A percentile compares a stretch with the other conserved stretches of the same genome.
These are phyloP conservation scores for Alethe diademata DNA, from an alignment of 2,113 vertebrate species.

Conservation along the genomic window DNA sequence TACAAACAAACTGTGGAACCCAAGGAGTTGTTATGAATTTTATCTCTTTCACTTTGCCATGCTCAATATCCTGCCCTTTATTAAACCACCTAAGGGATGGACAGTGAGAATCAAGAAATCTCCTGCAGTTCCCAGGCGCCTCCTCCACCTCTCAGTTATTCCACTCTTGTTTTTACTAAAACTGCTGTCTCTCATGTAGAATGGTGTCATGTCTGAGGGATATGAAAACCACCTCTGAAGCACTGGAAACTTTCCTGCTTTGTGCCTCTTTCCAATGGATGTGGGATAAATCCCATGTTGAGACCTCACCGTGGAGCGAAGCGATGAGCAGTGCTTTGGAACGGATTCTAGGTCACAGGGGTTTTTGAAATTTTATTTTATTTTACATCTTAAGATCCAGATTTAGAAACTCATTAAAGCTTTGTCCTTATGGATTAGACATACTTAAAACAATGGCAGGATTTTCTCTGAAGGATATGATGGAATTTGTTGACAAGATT, in stretches of 20 bases:
- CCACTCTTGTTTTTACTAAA: neutral
- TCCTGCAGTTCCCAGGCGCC: neutral
- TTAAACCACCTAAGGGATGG: constrained; percentile 7
- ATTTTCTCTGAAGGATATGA: neutral
- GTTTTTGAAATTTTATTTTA: neutral
- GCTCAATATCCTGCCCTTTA: constrained; percentile 47
- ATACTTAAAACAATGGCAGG: constrained; percentile 24
- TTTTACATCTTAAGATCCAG: constrained; percentile 12
- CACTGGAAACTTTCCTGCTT: neutral
- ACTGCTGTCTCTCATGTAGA: neutral
- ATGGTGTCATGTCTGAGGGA: neutral
- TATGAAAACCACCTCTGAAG: neutral
- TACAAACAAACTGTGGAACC: neutral
- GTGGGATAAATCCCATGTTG: neutral
- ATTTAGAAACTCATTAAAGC: constrained; percentile 65
- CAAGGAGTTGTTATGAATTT: neutral
- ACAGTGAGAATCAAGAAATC: neutral
- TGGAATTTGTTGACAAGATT: constrained; percentile 41
- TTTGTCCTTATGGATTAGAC: constrained; percentile 52
- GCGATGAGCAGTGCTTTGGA: neutral
- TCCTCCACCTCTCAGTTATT: neutral
- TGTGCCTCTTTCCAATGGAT: rapidly evolving
- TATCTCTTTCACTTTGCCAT: neutral
- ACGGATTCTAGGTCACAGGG: neutral
- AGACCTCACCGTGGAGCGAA: rapidly evolving